Conservation (phyloP, 2,113 vertebrate genomes). For the Rhynchomys soricoides region DNA sequence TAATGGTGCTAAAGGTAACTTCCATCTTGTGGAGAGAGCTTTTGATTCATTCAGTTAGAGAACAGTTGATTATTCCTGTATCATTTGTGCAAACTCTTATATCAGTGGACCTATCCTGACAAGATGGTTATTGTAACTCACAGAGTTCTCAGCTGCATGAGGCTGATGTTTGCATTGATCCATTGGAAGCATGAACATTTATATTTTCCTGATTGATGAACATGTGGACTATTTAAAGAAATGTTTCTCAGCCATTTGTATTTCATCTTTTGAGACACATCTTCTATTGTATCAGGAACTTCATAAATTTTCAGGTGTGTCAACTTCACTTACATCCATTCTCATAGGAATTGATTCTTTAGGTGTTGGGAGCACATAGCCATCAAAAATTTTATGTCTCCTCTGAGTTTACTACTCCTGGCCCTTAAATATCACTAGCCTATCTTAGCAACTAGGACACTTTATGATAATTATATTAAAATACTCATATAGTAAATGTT, state of each 20-base stretch:
- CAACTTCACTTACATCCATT: neutral
- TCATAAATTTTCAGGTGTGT: neutral
- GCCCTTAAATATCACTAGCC: neutral
- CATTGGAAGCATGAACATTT: neutral
- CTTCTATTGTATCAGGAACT: neutral
- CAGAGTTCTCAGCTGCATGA: neutral
- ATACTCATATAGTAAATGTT: neutral
- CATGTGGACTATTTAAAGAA: neutral
- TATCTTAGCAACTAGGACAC: neutral
- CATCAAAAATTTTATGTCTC: neutral
- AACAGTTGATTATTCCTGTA: neutral
- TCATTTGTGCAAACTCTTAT: neutral
- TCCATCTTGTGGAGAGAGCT: neutral
- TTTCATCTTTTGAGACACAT: neutral
- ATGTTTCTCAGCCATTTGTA: neutral
- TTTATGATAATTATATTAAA: neutral
- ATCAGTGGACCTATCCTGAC: neutral
- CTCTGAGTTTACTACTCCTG: neutral
- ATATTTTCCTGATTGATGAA: neutral
- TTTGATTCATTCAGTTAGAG: neutral
- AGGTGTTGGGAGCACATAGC: neutral
- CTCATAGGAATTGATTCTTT: neutral
- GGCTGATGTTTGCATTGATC: neutral
- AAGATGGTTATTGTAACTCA: neutral
- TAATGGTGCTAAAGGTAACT: neutral